Percentiles rank a stretch among this genome's conserved stretches.
phyloP scores from a whole-genome alignment of 2,888 invertebrate genomes.

The Lochmaea capreae region DNA sequence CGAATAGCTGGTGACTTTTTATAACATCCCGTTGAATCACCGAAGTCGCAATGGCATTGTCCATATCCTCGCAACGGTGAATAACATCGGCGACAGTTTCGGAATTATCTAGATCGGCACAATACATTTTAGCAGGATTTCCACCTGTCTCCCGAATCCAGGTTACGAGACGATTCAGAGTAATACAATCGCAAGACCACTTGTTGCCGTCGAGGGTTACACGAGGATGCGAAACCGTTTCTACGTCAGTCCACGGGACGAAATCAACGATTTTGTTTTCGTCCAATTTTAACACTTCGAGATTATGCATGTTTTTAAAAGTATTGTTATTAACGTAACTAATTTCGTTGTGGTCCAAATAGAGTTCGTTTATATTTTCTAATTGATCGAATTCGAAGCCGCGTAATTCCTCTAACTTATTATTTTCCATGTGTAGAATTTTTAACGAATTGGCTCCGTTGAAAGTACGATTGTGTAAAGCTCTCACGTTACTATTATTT shows the following conservation, averaged over 20 bases:
- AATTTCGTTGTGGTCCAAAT: slow-evolving; percentile 82
- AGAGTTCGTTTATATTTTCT: slow-evolving; percentile 78
- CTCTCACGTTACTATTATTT: slow-evolving; percentile 81
- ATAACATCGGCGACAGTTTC: slow-evolving; percentile 69
- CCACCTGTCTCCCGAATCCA: slow-evolving; percentile 78
- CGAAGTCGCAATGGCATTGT: slow-evolving; percentile 74
- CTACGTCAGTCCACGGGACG: slow-evolving; percentile 72
- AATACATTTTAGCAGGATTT: slow-evolving; percentile 77
- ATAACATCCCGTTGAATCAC: slow-evolving; percentile 67
- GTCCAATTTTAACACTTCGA: slow-evolving; percentile 80
- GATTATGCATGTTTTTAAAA: slow-evolving; percentile 77
- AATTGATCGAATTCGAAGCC: slow-evolving; percentile 85
- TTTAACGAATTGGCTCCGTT: slow-evolving; percentile 81
- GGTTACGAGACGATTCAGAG: slow-evolving; percentile 75
- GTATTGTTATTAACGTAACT: slow-evolving; percentile 80
- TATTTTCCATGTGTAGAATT: slow-evolving; percentile 82
- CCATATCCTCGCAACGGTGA: slow-evolving; percentile 73
- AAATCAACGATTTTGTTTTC: slow-evolving; percentile 83
- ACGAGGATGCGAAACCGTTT: slow-evolving; percentile 69
- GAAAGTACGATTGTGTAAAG: slow-evolving; percentile 84
- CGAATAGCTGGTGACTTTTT: slow-evolving; percentile 73
- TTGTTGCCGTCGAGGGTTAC: slow-evolving; percentile 82
- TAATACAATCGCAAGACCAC: slow-evolving; percentile 86
- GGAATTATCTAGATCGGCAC: slow-evolving; percentile 67
- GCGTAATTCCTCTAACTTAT: slow-evolving; percentile 76